Base-by-base conservation (phyloP, 2,113 vertebrate genomes). In the Perccottus glenii region DNA sequence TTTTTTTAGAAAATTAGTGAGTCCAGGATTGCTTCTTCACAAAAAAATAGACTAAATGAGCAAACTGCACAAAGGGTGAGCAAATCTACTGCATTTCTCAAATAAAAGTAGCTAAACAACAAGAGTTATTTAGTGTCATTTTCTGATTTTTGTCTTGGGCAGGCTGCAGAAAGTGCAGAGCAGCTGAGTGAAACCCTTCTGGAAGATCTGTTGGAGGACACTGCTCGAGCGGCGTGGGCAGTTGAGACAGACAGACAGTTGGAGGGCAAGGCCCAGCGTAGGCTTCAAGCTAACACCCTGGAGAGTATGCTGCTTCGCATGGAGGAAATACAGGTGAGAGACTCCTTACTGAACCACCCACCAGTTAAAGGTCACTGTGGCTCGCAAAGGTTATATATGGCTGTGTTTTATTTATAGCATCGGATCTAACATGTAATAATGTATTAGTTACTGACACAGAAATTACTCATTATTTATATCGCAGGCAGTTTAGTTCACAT, bases 261-360 rank as follows among this genome's bases (percentile, higher is more conserved):
- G 12, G 89, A 90, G 70, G 73, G 1, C 0, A 33, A 77, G 49
- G 64, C 67, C 45, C 62, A 77, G 53, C 2, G 73, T 32, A 0
- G 80, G 35, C 63, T 89, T 68, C 89, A 88, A 57, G 51, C 74
- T 51, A 84, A 88, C 11, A 85, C 83, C 15, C 82, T 99, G 75
- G 93, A 98, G 83, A 90, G 71, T 58, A 97, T 99, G 95, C 90
- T 98, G 82, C 91, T 92, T 69, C 94, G 96, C 75, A 95, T 99
- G 94, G 95, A 99, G 83, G 95, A 98, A 85, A 99, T 99, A 63
- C 96, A 99, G 92, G 98, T 99, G 88, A 89, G 90, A 47, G 60
- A 15, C 15, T 49, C 60, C 33, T 38, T 5, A 27, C 32, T 57
- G 47, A 75, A 45, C 50, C 38, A 11, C 11, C 35, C n/a, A 11